A percentile compares a stretch with the other conserved stretches of the same genome.
phyloP scores from a whole-genome alignment of 2,888 invertebrate species.

The Habroteleia sp. region DNA sequence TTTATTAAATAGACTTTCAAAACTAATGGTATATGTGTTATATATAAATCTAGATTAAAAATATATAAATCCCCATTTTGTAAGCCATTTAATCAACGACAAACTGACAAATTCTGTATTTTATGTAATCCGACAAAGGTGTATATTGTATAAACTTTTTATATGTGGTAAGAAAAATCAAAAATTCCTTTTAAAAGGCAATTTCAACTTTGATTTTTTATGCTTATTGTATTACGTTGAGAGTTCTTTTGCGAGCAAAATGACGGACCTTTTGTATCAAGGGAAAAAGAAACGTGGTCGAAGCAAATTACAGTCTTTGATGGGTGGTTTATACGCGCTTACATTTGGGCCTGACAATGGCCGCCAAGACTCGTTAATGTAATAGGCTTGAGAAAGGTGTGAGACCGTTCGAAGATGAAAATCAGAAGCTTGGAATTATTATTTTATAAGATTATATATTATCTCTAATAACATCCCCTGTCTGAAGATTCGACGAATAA shows the following conservation, averaged over 20 bases:
- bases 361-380: slow-evolving; percentile 79
- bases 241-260: slow-evolving; percentile 14
- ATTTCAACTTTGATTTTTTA: too few species aligned
- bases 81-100: too few species aligned
- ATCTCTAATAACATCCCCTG: slow-evolving; percentile 78
- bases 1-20: slow-evolving; percentile 16
- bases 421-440: slow-evolving; percentile 72
- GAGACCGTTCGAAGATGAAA: slow-evolving; percentile 64
- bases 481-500: too few species aligned
- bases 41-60: slow-evolving; percentile 4
- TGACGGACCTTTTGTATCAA: slow-evolving; percentile 38
- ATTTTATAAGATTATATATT: slow-evolving; percentile 81
- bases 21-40: slow-evolving; percentile 4
- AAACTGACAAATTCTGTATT: too few species aligned
- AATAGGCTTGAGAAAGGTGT: slow-evolving; percentile 75
- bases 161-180: too few species aligned
- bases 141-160: too few species aligned
- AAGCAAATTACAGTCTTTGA: slow-evolving; percentile 76
- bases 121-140: too few species aligned
- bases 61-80: too few species aligned
- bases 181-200: too few species aligned
- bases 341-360: slow-evolving; percentile 78
- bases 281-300: slow-evolving; percentile 31
- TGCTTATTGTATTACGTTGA: slow-evolving; percentile 1
- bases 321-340: slow-evolving; percentile 72